Percentiles rank a stretch among this genome's conserved stretches.
Conservation (phyloP, 23 tunicate genomes). For the Styela plicata region DNA sequence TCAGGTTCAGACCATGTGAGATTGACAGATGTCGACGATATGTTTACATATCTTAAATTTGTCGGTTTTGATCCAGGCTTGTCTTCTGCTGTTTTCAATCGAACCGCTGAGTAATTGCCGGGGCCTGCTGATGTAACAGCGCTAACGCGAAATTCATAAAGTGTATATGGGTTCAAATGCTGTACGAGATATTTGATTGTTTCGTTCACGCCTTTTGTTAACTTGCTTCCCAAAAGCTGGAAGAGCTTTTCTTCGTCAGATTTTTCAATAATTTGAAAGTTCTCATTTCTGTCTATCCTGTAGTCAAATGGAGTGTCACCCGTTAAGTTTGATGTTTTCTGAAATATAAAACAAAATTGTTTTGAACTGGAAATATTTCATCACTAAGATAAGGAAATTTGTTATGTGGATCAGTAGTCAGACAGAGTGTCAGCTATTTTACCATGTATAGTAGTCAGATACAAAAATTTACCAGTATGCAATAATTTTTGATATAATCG, state of each 20-base stretch:
- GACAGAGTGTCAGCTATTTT: no score
- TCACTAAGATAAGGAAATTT: no score
- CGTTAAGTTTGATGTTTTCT: neutral
- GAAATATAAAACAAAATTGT: neutral
- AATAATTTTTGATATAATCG: no score
- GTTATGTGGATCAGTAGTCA: no score
- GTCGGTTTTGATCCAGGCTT: slow-evolving; percentile 49
- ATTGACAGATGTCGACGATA: slow-evolving; percentile 56
- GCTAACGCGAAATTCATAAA: neutral
- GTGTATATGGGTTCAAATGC: slow-evolving; percentile 16
- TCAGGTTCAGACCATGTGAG: slow-evolving; percentile 52
- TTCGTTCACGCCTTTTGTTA: neutral
- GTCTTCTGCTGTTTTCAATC: slow-evolving; percentile 31
- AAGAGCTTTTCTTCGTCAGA: neutral
- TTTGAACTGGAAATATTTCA: neutral
- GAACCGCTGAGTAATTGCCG: neutral
- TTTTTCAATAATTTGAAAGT: neutral
- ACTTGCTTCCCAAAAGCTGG: neutral
- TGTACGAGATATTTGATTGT: slow-evolving; percentile 3
- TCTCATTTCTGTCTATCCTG: neutral
- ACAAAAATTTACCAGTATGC: no score
- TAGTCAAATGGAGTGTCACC: neutral
- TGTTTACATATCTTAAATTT: slow-evolving; percentile 32
- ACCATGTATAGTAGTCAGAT: no score
- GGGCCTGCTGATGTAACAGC: slow-evolving; percentile 11